These are phyloP conservation scores for Desmophyllum pertusum DNA, from an alignment of 92 coral and sea anemone genomes.

Conservation along the genomic window DNA sequence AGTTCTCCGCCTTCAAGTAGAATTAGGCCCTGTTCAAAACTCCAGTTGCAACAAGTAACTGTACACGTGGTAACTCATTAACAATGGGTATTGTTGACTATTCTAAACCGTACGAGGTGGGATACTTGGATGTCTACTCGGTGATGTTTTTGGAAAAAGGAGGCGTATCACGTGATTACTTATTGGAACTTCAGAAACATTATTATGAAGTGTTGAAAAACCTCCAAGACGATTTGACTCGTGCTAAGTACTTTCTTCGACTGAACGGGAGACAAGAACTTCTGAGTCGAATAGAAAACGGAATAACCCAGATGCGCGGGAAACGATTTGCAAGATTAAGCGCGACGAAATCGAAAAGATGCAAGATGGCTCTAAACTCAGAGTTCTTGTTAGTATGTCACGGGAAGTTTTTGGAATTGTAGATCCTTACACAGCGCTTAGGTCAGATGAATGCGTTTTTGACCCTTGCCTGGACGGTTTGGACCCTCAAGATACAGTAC, in stretches of 20 bases:
- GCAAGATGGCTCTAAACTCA: neutral
- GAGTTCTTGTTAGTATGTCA: conserved; percentile 42
- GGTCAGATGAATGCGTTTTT: conserved; percentile 61
- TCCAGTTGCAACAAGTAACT: conserved; percentile 19
- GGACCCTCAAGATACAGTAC: conserved; percentile 17
- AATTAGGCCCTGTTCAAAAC: conserved; percentile 21
- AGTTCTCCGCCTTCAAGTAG: neutral
- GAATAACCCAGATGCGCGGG: neutral
- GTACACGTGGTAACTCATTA: neutral
- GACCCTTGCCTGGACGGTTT: conserved; percentile 46
- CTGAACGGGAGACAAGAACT: conserved; percentile 13
- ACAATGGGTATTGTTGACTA: conserved; percentile 46
- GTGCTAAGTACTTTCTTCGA: conserved; percentile 29
- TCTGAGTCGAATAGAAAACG: neutral
- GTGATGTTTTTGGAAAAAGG: conserved; percentile 50
- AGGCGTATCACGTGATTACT: conserved; percentile 34
- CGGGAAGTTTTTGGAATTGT: conserved; percentile 67
- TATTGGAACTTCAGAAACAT: conserved; percentile 36
- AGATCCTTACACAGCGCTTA: conserved; percentile 58
- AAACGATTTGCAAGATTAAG: conserved; percentile 25
- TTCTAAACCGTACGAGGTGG: conserved; percentile 54
- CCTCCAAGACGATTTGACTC: conserved; percentile 2
- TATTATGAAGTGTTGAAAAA: conserved; percentile 19
- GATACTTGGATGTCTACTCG: conserved; percentile 51
- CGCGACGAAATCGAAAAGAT: neutral